Evolutionary conservation across 2,113 vertebrate species (phyloP), one percentile per base, ranked within the genome.

Genomic region (Ophiodon elongatus): DNA sequence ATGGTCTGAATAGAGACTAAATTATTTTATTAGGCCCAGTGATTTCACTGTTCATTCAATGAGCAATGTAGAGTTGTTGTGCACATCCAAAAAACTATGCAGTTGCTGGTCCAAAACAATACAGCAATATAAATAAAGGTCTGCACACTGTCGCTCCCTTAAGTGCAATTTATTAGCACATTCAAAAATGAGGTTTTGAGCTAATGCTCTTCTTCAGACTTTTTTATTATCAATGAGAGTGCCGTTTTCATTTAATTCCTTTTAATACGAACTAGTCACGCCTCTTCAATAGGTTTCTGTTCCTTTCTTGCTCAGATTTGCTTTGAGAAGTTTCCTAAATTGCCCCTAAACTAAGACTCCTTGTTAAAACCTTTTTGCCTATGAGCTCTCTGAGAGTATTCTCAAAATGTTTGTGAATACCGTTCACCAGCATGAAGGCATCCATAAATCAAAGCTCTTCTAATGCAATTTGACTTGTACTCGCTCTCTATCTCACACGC

Each of bases 371-470:
- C 3, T 4, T 27, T 14, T 27, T 13, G 4, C 54, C 25, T 4
- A 56, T n/a, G n/a, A 56, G 10, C 54, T 56, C 54, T 56, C 50
- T 25, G 52, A 54, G 50, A 54, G 50, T n/a, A 11, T 25, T 56
- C 52, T 56, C 4, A 13, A 25, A 27, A 57, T 50, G 47, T 50
- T 50, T 50, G 19, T 21, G 47, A 50, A 50, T 3, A 2, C 8
- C 7, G 47, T 23, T 50, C 19, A 47, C 29, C 60, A 72, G 37
- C 23, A 3, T 57, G 64, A 59, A 4, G 29, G 25, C 62, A 11
- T 78, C 65, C 39, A 75, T 67, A 67, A 86, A 63, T 43, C 47
- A 45, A 39, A 8, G 45, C 41, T 74, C 77, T 66, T 52, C 62
- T 72, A 66, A 81, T 72, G 79, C 73, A 74, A 9, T 84, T 47